Percentiles rank a stretch among this genome's conserved stretches.
These are phyloP conservation scores for Solenodon paradoxus DNA, from an alignment of 2,113 vertebrate genomes.

Conservation along the genomic window DNA sequence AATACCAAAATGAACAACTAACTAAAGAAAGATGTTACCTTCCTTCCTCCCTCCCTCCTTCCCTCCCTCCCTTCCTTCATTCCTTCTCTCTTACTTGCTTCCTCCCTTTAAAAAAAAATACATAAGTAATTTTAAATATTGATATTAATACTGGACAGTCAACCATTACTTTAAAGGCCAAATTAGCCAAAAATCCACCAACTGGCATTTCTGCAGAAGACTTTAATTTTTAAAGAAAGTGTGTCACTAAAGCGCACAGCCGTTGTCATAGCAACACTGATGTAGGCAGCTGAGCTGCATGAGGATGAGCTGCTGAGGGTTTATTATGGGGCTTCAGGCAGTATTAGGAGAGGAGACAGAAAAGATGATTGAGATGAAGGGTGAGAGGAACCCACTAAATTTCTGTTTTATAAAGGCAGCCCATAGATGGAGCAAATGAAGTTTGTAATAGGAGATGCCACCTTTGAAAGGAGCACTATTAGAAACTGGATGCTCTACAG, in stretches of 20 bases:
- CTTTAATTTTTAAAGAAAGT: neutral
- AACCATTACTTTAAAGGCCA: neutral
- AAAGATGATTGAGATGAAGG: neutral
- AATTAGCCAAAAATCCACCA: constrained; percentile 1
- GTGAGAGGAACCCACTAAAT: neutral
- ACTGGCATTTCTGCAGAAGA: neutral
- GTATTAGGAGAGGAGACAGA: constrained; percentile 25
- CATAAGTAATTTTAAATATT: neutral
- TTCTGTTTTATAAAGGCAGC: constrained; percentile 39
- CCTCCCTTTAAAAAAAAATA: too few relatives aligned
- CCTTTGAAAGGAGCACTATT: neutral
- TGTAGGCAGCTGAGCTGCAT: constrained; percentile 14
- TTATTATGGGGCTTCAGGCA: constrained; percentile 52
- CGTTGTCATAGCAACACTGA: constrained; percentile 55
- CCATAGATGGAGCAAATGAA: neutral
- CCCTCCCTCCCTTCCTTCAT: too few relatives aligned
- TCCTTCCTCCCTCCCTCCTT: too few relatives aligned
- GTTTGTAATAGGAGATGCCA: neutral
- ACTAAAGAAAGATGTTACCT: too few relatives aligned
- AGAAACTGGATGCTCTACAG: neutral
- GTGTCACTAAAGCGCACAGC: constrained; percentile 17
- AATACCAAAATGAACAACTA: too few relatives aligned
- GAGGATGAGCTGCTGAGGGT: constrained; percentile 3
- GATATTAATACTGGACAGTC: neutral
- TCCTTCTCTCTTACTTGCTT: too few relatives aligned